Evolutionary conservation across 2,113 vertebrate genomes (phyloP), one percentile per base, ranked within the genome.

Genomic region (Leptodactylus fuscus): DNA sequence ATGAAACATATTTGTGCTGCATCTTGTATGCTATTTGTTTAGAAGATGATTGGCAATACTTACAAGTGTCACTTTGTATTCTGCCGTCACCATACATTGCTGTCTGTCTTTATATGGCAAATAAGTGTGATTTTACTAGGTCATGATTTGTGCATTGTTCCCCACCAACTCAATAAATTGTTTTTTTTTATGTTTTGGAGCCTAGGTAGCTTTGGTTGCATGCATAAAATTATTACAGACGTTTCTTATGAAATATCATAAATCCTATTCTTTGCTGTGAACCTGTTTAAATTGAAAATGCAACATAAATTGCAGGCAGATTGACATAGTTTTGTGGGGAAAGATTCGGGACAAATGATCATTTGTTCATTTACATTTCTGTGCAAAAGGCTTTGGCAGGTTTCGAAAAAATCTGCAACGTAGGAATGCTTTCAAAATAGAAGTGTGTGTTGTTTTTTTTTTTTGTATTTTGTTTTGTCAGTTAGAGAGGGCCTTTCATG

Each of bases 111-210:
- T 38, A 41, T n/a, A 38, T 69, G 44, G 44, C 29, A 24, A 41
- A 46, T 20, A 32, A 29, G 20, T 78, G 51, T 15, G 1, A 38
- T 60, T 60, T 62, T 44, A 2, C n/a, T 24, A 48, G 29, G 32
- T 46, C 15, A 24, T 20, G 32, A 48, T 13, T 69, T 49, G 58
- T 69, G 60, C 60, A 81, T 49, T 81, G 32, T 48, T 65, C 38
- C 53, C 15, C 24, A 22, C 1, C 22, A 36, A 15, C 18, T 62
- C 34, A 62, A 67, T 81, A 81, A 48, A 65, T 81, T 34, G 53
- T 62, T 29, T 80, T 41, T 29, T 81, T 48, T 65, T 46, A 67
- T 34, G 60, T 69, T 81, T 62, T 81, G 41, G 24, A 67, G 60
- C 20, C 60, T 32, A 67, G 24, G 24, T 48, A 48, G 22, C 24